Percentiles rank a stretch among this genome's conserved stretches.
These are phyloP conservation scores for Danio kyathit DNA, from an alignment of 2,797 vertebrate genomes.

Conservation along the genomic window DNA sequence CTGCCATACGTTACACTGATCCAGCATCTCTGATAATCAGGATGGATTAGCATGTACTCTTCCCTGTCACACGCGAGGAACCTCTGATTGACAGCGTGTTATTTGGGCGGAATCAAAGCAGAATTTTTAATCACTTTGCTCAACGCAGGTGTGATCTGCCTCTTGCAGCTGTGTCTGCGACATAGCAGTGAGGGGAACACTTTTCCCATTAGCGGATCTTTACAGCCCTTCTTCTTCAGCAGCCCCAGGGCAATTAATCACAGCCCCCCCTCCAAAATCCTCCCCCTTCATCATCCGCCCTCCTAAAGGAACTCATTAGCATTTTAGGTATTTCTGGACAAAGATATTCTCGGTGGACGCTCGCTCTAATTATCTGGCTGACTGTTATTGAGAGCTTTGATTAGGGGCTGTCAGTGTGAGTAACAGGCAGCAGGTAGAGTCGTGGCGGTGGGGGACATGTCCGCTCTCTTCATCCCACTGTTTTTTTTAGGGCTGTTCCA, in stretches of 20 bases:
- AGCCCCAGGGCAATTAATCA: conserved; percentile 60
- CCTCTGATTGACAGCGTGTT: conserved; percentile 61
- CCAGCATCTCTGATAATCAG: conserved; percentile 56
- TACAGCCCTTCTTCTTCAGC: conserved; percentile 43
- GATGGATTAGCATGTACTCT: conserved; percentile 52
- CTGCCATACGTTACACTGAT: conserved; percentile 14
- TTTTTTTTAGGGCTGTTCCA: conserved; percentile 15
- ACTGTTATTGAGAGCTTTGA: conserved; percentile 72
- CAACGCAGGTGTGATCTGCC: conserved; percentile 57
- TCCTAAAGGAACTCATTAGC: conserved; percentile 66
- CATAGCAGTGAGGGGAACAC: conserved; percentile 47
- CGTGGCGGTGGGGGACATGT: conserved; percentile 10
- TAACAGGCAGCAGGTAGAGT: conserved; percentile 66
- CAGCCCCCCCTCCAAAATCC: conserved; percentile 21
- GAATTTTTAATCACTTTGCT: conserved; percentile 65
- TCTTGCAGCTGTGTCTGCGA: conserved; percentile 57
- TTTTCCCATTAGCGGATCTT: conserved; percentile 60
- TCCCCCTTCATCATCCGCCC: conserved; percentile 20
- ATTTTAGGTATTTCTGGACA: conserved; percentile 70
- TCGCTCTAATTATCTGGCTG: conserved; percentile 69
- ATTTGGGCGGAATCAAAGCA: conserved; percentile 55
- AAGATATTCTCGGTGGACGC: conserved; percentile 67
- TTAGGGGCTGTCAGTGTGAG: conserved; percentile 68
- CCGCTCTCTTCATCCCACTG: conserved; percentile 12
- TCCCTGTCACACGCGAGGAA: conserved; percentile 42